Evolutionary conservation across 2,888 invertebrate species (phyloP).

Genomic region (Anoncus sp.): DNA sequence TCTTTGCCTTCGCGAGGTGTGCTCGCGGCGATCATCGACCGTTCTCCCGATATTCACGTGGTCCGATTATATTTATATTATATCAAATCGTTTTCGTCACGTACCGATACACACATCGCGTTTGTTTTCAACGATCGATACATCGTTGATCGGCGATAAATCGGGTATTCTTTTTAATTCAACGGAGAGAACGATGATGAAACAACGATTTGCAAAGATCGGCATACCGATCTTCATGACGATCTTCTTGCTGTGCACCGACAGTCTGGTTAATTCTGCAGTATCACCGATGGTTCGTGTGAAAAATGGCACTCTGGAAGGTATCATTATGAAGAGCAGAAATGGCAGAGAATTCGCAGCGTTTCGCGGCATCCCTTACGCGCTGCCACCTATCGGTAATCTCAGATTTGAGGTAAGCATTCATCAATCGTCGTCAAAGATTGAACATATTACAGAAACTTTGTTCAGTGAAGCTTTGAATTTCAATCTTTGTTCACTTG

Average conservation of each 20-base stretch:
- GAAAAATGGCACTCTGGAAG: constrained; percentile 85
- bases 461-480: too few relatives aligned
- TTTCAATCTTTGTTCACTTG: background rate
- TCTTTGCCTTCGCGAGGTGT: constrained; percentile 61
- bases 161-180: background rate
- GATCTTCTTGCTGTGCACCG: constrained; percentile 41
- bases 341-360: constrained; percentile 86
- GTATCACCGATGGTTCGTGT: constrained; percentile 78
- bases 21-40: constrained; percentile 37
- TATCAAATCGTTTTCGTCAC: background rate
- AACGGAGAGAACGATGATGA: background rate
- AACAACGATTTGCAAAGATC: background rate
- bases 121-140: background rate
- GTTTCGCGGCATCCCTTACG: constrained; percentile 88
- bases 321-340: constrained; percentile 85
- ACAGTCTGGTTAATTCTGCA: constrained; percentile 30
- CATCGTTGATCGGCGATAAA: background rate
- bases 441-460: background rate
- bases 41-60: constrained; percentile 21
- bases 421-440: background rate
- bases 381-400: constrained; percentile 86
- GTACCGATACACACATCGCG: background rate
- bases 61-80: background rate
- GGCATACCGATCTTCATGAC: constrained; percentile 40
- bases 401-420: constrained; percentile 87